Conservation (phyloP, 2,113 vertebrate genomes). For the Mobula birostris region DNA sequence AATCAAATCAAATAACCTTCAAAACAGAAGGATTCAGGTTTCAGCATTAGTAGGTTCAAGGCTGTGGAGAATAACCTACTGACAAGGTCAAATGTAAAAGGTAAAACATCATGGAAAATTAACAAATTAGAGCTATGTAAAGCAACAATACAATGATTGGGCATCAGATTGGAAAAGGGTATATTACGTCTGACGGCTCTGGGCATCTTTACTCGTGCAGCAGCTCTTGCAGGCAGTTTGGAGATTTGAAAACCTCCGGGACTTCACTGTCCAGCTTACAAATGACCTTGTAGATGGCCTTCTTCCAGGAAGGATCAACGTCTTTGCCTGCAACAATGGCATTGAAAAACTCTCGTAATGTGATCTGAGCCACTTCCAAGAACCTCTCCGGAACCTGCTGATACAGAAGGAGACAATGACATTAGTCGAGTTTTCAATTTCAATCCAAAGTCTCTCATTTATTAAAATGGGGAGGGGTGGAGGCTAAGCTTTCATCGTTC, state of each 20-base stretch:
- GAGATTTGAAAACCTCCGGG: conserved; percentile 96
- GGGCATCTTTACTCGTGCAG: conserved; percentile 88
- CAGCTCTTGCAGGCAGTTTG: conserved; percentile 98
- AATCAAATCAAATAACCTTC: conserved; percentile 57
- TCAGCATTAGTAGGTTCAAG: conserved; percentile 59
- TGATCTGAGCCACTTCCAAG: conserved; percentile 97
- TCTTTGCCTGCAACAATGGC: conserved; percentile 98
- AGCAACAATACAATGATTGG: conserved; percentile 49
- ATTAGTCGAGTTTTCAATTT: conserved; percentile 64
- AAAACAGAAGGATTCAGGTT: conserved; percentile 63
- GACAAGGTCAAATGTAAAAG: conserved; percentile 52
- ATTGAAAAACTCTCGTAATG: conserved; percentile 97
- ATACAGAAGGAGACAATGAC: conserved; percentile 65
- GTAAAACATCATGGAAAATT: conserved; percentile 40
- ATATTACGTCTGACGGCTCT: conserved; percentile 56
- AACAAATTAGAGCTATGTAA: conserved; percentile 45
- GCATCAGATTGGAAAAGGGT: conserved; percentile 54
- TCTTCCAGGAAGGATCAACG: conserved; percentile 99
- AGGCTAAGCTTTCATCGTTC: conserved; percentile 18
- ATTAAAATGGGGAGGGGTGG: conserved; percentile 66
- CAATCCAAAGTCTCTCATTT: conserved; percentile 63
- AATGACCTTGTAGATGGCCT: conserved; percentile 99
- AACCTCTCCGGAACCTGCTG: conserved; percentile 94
- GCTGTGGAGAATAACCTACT: conserved; percentile 62
- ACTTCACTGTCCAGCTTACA: conserved; percentile 98